Percentiles rank a stretch among this genome's conserved stretches.
phyloP scores from a whole-genome alignment of 2,113 vertebrate species.

The Caranx ignobilis region DNA sequence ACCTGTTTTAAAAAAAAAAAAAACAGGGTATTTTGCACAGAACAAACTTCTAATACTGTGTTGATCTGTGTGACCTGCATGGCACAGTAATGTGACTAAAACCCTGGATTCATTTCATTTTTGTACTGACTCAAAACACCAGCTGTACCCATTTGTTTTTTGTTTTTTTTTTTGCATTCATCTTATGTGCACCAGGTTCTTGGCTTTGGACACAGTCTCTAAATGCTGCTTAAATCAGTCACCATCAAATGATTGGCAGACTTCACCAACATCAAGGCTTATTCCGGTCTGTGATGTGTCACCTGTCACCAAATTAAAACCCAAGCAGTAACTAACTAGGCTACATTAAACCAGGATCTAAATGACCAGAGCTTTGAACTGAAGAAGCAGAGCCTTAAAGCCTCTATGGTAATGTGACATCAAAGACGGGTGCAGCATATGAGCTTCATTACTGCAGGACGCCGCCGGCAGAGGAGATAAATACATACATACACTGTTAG shows the following conservation, averaged over 20 bases:
- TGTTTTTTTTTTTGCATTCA: neutral
- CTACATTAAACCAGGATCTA: constrained; percentile 51
- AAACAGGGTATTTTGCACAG: too few relatives aligned
- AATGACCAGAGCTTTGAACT: constrained; percentile 69
- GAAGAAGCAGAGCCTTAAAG: constrained; percentile 59
- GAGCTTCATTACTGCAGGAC: constrained; percentile 70
- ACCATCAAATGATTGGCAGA: constrained; percentile 28
- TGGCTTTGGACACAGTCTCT: neutral
- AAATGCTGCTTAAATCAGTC: constrained; percentile 18
- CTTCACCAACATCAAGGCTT: constrained; percentile 42
- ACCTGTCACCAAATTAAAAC: constrained; percentile 69
- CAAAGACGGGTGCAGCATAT: constrained; percentile 66
- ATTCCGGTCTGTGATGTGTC: constrained; percentile 65
- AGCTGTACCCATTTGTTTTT: neutral
- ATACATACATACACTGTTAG: constrained; percentile 13
- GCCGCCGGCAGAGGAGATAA: constrained; percentile 22
- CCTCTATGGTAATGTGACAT: constrained; percentile 63
- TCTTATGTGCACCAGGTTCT: neutral
- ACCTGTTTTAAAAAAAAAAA: too few relatives aligned
- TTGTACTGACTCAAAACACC: neutral
- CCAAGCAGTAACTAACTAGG: constrained; percentile 29
- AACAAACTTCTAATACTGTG: neutral
- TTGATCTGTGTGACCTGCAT: neutral
- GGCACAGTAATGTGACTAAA: neutral
- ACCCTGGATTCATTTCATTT: neutral